Evolutionary conservation across 2,888 invertebrate species (phyloP), one percentile per base, ranked within the genome.

Genomic region (Drosophila sordidapex): DNA sequence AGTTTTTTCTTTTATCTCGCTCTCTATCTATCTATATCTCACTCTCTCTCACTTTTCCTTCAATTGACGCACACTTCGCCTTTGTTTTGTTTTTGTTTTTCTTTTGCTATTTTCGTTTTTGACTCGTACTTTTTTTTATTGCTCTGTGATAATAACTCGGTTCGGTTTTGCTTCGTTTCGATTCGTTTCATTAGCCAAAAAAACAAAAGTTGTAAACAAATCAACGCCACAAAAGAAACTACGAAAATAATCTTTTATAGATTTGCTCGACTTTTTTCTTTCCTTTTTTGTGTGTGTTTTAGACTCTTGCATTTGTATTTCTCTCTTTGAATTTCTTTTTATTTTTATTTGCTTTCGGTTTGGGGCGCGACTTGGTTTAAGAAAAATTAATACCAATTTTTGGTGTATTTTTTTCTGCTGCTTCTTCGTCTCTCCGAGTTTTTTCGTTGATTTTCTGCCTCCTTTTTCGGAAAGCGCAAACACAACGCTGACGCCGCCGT

Each of bases 211-310:
- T 89, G 90, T 89, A 89, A 90, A 89, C 89, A 90, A 89, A 89
- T 89, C 81, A 90, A 78, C 71, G 80, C 81, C 82, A 75, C 89
- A 90, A 89, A 90, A 87, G 86, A 81, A 90, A 89, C 90, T 89
- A 87, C 77, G 77, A 90, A 89, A 87, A 90, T 89, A 90, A 85
- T 89, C 90, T 88, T 78, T 83, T 72, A 71, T 83, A 83, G 87
- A 83, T 83, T 89, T 81, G 80, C 74, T 60, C 57, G 40, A 60
- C 61, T 70, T 77, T 70, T 67, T 74, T 60, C 43, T 58, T 52
- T 29, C 15, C 25, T 54, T 51, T 63, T 43, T 56, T 62, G 13
- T 35, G 35, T 48, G 48, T 48, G n/a, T 52, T 35, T 35, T 21
- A 52, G n/a, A n/a, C 51, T 13, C n/a, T 33, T 54, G 36, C n/a